Conservation (phyloP, 2,888 invertebrate genomes). For the Dryadula phaetusa region DNA sequence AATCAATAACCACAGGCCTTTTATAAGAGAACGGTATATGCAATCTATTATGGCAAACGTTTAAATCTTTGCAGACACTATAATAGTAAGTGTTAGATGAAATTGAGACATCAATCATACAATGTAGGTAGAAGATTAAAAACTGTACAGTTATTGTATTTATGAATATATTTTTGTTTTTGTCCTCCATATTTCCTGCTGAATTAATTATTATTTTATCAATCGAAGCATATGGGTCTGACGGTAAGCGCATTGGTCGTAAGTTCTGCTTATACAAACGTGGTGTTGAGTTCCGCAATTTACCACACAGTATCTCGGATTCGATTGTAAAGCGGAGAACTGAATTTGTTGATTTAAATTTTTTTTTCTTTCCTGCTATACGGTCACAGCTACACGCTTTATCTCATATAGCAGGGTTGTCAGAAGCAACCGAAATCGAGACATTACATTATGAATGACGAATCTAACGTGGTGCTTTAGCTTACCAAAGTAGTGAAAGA, state of each 20-base stretch:
- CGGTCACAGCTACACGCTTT: background rate
- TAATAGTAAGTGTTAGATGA: slow-evolving; percentile 32
- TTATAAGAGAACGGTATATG: slow-evolving; percentile 41
- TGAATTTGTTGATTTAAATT: no score
- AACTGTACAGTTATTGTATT: slow-evolving; percentile 20
- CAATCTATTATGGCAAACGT: slow-evolving; percentile 26
- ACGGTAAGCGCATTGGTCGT: no score
- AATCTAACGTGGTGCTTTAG: no score
- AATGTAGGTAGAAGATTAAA: slow-evolving; percentile 41
- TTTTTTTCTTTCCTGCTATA: no score
- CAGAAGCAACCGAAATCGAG: background rate
- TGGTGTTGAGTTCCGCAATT: no score
- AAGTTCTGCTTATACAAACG: no score
- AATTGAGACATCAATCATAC: slow-evolving; percentile 48
- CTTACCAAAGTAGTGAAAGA: no score
- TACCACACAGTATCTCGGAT: no score
- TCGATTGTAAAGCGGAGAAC: no score
- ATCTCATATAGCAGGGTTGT: background rate
- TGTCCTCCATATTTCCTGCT: slow-evolving; percentile 36
- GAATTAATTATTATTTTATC: background rate
- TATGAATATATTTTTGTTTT: slow-evolving; percentile 36
- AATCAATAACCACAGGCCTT: slow-evolving; percentile 26
- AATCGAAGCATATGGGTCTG: no score
- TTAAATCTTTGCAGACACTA: slow-evolving; percentile 32
- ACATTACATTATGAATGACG: no score